Conservation (phyloP, 2,113 vertebrate species). For the Raphicerus campestris region DNA sequence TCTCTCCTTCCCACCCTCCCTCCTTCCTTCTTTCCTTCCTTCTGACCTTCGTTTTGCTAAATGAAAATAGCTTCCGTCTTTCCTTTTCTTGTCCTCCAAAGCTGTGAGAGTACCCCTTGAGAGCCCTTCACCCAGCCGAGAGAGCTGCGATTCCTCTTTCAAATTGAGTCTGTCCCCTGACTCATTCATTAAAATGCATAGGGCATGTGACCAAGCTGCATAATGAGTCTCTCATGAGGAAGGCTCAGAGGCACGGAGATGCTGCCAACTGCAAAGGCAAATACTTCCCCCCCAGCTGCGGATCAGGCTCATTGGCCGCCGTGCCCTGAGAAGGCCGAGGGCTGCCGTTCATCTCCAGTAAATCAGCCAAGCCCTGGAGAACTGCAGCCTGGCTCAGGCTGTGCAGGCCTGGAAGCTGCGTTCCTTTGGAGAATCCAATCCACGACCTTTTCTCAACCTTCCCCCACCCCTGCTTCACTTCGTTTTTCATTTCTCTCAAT, state of each 20-base stretch:
- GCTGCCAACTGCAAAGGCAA: conserved; percentile 74
- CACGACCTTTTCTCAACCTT: conserved; percentile 56
- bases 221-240: conserved; percentile 74
- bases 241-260: conserved; percentile 67
- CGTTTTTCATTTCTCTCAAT: not conserved
- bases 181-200: conserved; percentile 71
- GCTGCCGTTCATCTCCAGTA: conserved; percentile 77
- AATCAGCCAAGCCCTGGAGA: conserved; percentile 68
- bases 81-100: not conserved
- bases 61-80: not conserved
- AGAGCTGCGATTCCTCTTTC: conserved; percentile 67
- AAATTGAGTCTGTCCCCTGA: conserved; percentile 59
- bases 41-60: not conserved
- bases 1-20: not conserved
- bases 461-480: not conserved
- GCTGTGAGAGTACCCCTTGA: conserved; percentile 49
- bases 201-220: conserved; percentile 72
- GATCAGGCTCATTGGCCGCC: conserved; percentile 75
- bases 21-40: conserved; percentile 28
- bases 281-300: conserved; percentile 75
- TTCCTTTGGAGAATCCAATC: conserved; percentile 33
- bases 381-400: conserved; percentile 32
- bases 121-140: conserved; percentile 65
- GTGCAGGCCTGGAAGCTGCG: conserved; percentile 19
- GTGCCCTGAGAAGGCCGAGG: conserved; percentile 74